Conservation (phyloP, 2,888 invertebrate genomes). For the Hymenopus coronatus region DNA sequence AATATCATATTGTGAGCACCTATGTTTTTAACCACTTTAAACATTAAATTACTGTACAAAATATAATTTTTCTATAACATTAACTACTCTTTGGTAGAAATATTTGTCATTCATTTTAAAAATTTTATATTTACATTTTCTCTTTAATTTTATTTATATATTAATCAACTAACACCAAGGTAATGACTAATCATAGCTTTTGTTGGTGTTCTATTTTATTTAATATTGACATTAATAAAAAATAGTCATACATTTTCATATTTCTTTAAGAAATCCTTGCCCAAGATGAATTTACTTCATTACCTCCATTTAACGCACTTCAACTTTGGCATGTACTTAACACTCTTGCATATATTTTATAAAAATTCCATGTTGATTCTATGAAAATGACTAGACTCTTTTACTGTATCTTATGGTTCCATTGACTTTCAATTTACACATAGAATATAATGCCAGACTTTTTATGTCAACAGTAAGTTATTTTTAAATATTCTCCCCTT, state of each 20-base stretch:
- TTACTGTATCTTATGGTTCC: neutral
- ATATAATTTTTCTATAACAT: conserved; percentile 8
- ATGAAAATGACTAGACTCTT: neutral
- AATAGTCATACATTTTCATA: neutral
- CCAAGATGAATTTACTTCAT: neutral
- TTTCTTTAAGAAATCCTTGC: neutral
- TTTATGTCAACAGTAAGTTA: neutral
- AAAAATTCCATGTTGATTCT: neutral
- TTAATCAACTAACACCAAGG: neutral
- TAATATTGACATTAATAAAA: neutral
- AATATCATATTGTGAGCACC: neutral
- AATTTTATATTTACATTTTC: neutral
- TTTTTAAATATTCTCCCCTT: neutral
- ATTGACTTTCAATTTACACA: neutral
- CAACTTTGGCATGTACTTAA: neutral
- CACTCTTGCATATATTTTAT: neutral
- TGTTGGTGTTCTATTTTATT: neutral
- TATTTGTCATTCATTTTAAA: neutral
- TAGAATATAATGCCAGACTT: neutral
- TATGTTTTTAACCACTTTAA: neutral
- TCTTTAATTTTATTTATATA: neutral
- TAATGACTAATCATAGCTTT: neutral
- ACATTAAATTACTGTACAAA: neutral
- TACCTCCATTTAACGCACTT: neutral
- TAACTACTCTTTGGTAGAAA: conserved; percentile 14